These are phyloP conservation scores for Loris lydekkerianus DNA, from an alignment of 2,797 vertebrate genomes.

Conservation along the genomic window DNA sequence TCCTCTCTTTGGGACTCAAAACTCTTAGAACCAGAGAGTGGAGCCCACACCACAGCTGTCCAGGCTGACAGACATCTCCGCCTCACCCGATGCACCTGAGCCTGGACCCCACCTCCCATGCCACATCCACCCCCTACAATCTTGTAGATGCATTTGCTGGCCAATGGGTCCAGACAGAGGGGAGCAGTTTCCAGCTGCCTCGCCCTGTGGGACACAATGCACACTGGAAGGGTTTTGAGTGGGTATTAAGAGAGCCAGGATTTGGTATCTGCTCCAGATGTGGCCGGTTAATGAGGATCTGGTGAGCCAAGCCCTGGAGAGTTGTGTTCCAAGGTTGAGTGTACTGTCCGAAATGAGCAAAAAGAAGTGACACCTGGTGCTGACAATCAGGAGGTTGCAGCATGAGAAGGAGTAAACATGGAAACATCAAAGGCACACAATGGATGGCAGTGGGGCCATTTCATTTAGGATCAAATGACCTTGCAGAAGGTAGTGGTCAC, in stretches of 20 bases:
- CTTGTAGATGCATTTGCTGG: neutral
- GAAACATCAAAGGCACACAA: neutral
- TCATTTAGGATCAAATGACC: neutral
- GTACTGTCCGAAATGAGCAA: fast-evolving
- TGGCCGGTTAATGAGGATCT: neutral
- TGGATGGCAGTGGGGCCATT: neutral
- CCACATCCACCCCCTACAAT: neutral
- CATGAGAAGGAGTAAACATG: neutral
- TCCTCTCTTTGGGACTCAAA: neutral
- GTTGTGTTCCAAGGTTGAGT: neutral
- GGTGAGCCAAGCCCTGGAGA: neutral
- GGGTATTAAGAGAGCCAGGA: neutral
- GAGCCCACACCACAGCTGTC: neutral
- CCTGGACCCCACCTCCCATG: too few relatives aligned
- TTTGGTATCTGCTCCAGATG: neutral
- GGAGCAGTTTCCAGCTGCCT: neutral
- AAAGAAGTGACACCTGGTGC: neutral
- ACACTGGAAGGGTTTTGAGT: fast-evolving
- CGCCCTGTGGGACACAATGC: neutral
- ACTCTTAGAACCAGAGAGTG: neutral
- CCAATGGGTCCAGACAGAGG: neutral
- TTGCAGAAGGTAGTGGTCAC: neutral
- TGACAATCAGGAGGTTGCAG: neutral
- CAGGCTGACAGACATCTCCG: neutral
- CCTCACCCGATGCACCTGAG: neutral